Base-by-base conservation (phyloP, 2,888 invertebrate genomes). In the Archips crataeganus region DNA sequence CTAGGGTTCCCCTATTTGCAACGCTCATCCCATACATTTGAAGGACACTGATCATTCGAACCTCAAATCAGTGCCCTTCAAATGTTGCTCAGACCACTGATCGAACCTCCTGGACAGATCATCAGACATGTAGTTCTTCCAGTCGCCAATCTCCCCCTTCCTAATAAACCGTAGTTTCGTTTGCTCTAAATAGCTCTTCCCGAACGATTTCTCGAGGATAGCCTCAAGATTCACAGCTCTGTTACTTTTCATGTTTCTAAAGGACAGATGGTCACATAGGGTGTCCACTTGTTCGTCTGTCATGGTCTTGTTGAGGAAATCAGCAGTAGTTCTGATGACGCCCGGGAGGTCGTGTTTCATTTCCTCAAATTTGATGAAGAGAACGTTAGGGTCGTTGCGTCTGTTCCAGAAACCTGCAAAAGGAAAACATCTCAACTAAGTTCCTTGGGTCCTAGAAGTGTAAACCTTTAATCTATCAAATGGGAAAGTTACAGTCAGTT, bases 351-450 rank as follows among this genome's bases (percentile, higher is more conserved):
- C 96, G 69, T 92, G 95, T 81, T 97, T 97, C 96, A 98, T 96
- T 74, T 98, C 97, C 91, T 98, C 98, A 83, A 97, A 98, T 80
- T 96, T 97, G 63, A 98, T 91, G 85, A 98, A 97, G 8, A 98
- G 92, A 2, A 98, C 90, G 82, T 98, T 97, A 0, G 96, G 93
- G 68, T 97, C 96, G 79, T 96, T 86, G 32, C 96, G 95, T 63
- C 95, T 94, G 71, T 96, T 95, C 97, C 97, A 97, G 85, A 96
- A 97, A 68, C 95, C 95, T 90, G 90, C 1, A 73, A 51, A 32
- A 47, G 10, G 3, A 39, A 39, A 6, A 3, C 39, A 39, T 4
- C 4, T 39, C 6, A 6, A 39, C 6, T 4, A 39, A 39, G 39
- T 4, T 4, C 23, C 1, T 23, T 23, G 23, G 23, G 23, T 23